phyloP scores from a whole-genome alignment of 2,888 invertebrate genomes.

The Synanthedon andrenaeformis region DNA sequence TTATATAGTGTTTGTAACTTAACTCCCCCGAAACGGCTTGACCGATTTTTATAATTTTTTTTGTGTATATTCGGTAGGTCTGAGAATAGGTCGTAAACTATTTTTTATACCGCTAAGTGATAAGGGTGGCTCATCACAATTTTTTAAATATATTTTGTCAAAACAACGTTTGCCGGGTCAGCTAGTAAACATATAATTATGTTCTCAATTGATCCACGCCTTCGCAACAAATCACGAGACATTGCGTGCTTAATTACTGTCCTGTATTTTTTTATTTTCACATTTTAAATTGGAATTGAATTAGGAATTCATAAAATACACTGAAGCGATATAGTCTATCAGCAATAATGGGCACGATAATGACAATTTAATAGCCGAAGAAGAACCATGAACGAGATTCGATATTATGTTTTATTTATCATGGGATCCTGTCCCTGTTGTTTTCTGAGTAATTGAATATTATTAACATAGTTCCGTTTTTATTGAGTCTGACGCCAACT shows the following conservation, averaged over 20 bases:
- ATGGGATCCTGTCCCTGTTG: background rate
- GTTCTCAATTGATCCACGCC: no score
- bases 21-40: no score
- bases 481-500: no score
- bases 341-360: background rate
- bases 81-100: no score
- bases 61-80: no score
- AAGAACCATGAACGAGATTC: background rate
- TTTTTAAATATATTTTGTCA: no score
- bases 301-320: background rate
- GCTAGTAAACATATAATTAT: no score
- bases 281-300: background rate
- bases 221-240: background rate
- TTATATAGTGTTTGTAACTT: no score
- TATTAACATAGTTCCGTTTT: background rate
- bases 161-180: no score
- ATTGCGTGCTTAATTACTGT: background rate
- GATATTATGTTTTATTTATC: background rate
- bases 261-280: background rate
- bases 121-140: no score
- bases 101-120: no score
- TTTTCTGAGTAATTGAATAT: background rate
- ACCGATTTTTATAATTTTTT: no score
- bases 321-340: background rate
- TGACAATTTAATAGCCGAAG: background rate